Evolutionary conservation across 1,140 invertebrate genomes (phyloP).

Genomic region (Papilio glaucus): DNA sequence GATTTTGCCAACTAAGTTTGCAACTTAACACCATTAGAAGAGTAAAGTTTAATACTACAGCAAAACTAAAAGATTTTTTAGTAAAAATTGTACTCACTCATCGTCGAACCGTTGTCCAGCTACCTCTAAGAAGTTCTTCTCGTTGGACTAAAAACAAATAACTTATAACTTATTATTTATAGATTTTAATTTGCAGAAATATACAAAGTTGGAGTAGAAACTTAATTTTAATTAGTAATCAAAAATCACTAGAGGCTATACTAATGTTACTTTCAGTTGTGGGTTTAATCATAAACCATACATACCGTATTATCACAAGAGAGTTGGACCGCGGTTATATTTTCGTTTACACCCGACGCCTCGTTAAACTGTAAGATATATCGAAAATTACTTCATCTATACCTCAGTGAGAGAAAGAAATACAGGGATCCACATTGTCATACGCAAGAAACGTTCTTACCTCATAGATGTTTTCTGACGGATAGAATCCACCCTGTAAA

Average conservation of each 20-base stretch:
- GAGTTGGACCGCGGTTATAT: neutral
- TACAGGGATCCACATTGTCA: no score
- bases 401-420: no score
- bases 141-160: conserved; percentile 46
- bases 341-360: conserved; percentile 1
- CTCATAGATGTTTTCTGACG: conserved; percentile 61
- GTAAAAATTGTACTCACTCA: conserved; percentile 50
- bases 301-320: conserved; percentile 14
- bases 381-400: no score
- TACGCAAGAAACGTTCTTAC: conserved; percentile 42
- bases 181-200: no score
- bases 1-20: no score
- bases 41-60: neutral
- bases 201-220: no score
- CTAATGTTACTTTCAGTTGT: no score
- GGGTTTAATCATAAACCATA: neutral
- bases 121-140: conserved; percentile 56
- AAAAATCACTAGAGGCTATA: no score
- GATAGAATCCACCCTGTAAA: conserved; percentile 66
- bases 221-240: no score
- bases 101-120: conserved; percentile 53
- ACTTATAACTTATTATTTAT: neutral
- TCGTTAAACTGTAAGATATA: conserved; percentile 34
- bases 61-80: neutral
- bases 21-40: no score